Evolutionary conservation across 2,797 vertebrate species (phyloP).

Genomic region (Malurus splendens): DNA sequence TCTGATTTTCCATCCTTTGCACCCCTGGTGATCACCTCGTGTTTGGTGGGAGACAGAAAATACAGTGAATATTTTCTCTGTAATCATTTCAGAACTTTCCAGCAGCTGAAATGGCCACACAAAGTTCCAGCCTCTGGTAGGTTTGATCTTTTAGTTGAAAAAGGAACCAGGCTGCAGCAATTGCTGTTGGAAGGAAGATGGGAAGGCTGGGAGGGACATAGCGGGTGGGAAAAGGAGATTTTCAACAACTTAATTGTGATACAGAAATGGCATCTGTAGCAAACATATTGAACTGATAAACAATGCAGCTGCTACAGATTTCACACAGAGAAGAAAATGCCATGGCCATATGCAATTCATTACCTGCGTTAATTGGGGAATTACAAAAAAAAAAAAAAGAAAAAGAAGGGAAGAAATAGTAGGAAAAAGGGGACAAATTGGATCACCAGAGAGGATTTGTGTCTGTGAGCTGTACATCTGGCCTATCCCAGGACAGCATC

Average conservation of each 20-base stretch:
- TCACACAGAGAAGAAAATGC: conserved; percentile 56
- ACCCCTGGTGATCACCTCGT: neutral
- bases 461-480: neutral
- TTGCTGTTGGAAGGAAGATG: neutral
- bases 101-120: neutral
- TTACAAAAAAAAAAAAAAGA: neutral
- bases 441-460: neutral
- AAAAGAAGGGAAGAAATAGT: neutral
- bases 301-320: conserved; percentile 56
- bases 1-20: neutral
- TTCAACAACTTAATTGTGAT: conserved; percentile 54
- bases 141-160: neutral
- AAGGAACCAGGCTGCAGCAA: neutral
- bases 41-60: neutral
- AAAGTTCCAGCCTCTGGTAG: neutral
- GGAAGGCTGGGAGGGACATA: neutral
- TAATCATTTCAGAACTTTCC: neutral
- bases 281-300: conserved; percentile 64
- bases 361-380: conserved; percentile 57
- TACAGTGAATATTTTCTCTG: neutral
- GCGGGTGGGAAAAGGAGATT: conserved; percentile 20
- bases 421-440: neutral
- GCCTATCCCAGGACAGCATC: neutral
- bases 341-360: conserved; percentile 52
- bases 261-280: conserved; percentile 60